Base-by-base conservation (phyloP, 2,113 vertebrate species). In the Eurypyga helias region DNA sequence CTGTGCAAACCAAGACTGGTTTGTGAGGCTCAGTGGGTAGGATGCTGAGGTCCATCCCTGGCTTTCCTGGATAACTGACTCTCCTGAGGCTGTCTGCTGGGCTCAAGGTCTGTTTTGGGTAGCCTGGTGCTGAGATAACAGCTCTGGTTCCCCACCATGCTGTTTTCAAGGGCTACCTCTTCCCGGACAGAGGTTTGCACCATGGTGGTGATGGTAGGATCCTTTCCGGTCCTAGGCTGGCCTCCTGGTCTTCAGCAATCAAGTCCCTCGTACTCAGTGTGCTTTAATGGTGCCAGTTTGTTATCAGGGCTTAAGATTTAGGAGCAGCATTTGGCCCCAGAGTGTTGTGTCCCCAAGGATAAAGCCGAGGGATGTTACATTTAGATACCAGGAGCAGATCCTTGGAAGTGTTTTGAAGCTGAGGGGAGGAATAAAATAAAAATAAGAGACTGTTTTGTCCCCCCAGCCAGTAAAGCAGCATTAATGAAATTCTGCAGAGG, bases 401-500 rank as follows among this genome's bases (percentile, higher is more conserved):
- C 45, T 36, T 87, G 26, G 21, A 71, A 55, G 36, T n/a, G 45
- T n/a, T 94, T 69, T 43, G 33, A 96, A 94, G 75, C 29, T 0
- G 0, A 25, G 48, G 62, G 34, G 10, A 90, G 71, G 76, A 66
- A 88, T 80, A 49, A 92, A 90, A 93, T 72, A 54, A 79, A 89
- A 96, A 75, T 52, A 69, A 61, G 28, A 41, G 43, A 10, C 20
- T 55, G 55, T 55, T 93, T 78, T 66, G 9, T 66, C 29, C 62
- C 84, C 16, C 9, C 28, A 65, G 2, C 19, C 23, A 54, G 64
- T 33, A 49, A 69, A 93, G 64, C 13, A 9, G 33, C 62, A 8
- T 62, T 80, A 92, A 95, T 96, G 90, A 93, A 78, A 92, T 95
- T 89, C 64, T 93, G 55, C 41, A 58, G 85, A 76, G 87, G 79